Evolutionary conservation across 2,888 invertebrate genomes (phyloP).

Genomic region (Drosophila mettleri): DNA sequence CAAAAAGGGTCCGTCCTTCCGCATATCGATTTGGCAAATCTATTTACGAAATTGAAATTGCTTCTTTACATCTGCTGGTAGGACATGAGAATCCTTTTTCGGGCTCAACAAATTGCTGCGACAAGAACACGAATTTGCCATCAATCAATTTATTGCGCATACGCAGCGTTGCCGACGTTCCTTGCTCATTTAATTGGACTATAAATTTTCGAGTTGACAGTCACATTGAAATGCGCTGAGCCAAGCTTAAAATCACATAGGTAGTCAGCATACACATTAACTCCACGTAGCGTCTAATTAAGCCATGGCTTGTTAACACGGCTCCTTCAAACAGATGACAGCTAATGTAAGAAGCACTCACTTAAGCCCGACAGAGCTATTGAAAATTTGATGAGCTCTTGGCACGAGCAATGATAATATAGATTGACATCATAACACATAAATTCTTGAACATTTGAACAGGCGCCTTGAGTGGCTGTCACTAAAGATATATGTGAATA

Average conservation of each 20-base stretch:
- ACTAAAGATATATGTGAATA: constrained; percentile 27
- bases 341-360: constrained; percentile 47
- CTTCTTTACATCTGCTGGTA: constrained; percentile 51
- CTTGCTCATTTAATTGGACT: constrained; percentile 53
- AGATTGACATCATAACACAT: constrained; percentile 34
- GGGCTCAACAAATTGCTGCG: constrained; percentile 25
- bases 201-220: constrained; percentile 51
- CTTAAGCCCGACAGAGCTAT: constrained; percentile 54
- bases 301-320: constrained; percentile 46
- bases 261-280: neutral
- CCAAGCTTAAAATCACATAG: constrained; percentile 3
- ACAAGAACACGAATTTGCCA: constrained; percentile 61
- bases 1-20: constrained; percentile 17
- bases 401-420: constrained; percentile 41
- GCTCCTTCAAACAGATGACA: constrained; percentile 31
- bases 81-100: constrained; percentile 43
- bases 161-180: constrained; percentile 28
- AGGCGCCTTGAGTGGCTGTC: constrained; percentile 33
- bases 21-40: constrained; percentile 58
- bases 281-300: constrained; percentile 53
- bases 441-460: constrained; percentile 28
- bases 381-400: constrained; percentile 65
- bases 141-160: constrained; percentile 63
- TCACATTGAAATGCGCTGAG: constrained; percentile 20
- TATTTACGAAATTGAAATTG: constrained; percentile 66